These are phyloP conservation scores for Melanargia galathea DNA, from an alignment of 2,888 invertebrate genomes.

Conservation along the genomic window DNA sequence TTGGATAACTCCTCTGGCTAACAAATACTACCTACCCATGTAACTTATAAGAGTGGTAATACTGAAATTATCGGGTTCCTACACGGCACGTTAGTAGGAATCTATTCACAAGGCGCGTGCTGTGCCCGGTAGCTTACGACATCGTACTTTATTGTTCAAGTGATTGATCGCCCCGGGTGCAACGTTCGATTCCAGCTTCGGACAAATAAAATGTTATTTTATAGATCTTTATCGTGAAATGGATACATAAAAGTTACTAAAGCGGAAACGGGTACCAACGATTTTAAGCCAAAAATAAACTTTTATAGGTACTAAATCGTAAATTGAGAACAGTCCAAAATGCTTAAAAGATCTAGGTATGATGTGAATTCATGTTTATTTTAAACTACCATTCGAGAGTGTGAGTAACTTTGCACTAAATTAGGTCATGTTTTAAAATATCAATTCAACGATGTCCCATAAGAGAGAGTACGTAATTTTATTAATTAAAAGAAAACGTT, in stretches of 20 bases:
- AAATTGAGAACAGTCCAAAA: not conserved
- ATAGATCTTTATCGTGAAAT: constrained; percentile 21
- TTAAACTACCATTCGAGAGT: too few species aligned
- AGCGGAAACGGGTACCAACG: not conserved
- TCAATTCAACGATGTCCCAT: too few species aligned
- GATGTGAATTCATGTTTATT: not conserved
- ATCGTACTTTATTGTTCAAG: constrained; percentile 35
- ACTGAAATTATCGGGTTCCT: not conserved
- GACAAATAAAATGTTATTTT: constrained; percentile 25
- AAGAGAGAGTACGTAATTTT: too few species aligned
- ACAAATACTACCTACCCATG: too few species aligned
- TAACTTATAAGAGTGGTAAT: too few species aligned
- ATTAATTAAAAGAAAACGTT: too few species aligned
- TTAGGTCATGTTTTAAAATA: too few species aligned
- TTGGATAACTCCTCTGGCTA: too few species aligned
- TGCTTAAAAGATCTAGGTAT: not conserved
- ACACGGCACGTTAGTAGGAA: constrained; percentile 17
- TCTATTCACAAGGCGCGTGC: not conserved
- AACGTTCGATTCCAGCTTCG: constrained; percentile 30
- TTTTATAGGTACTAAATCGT: not conserved
- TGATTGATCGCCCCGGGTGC: constrained; percentile 35
- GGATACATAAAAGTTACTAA: constrained; percentile 11
- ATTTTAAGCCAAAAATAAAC: constrained; percentile 9
- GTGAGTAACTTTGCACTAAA: too few species aligned
- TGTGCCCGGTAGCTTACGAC: constrained; percentile 15